Conservation (phyloP, 2,888 invertebrate genomes). For the Dryocosmus kuriphilus region DNA sequence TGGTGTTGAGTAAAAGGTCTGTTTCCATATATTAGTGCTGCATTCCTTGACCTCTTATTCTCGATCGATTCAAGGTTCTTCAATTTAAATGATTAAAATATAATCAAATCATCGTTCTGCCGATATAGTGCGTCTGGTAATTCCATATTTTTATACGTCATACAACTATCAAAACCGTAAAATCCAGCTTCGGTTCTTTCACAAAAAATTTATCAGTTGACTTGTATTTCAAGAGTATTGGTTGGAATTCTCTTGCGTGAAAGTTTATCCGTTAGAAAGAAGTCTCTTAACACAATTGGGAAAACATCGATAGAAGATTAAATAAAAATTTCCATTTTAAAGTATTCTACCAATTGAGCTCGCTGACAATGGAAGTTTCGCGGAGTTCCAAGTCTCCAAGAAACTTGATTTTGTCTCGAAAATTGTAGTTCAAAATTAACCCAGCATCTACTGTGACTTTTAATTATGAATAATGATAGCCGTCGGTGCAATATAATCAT, state of each 20-base stretch:
- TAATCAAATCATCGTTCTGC: not conserved
- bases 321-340: conserved; percentile 35
- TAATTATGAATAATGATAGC: conserved; percentile 53
- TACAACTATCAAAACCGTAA: not conserved
- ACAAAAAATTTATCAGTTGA: not conserved
- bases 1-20: not conserved
- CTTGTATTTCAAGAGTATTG: not conserved
- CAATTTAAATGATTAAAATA: conserved; percentile 5
- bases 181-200: not conserved
- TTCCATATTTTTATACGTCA: not conserved
- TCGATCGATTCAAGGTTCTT: conserved; percentile 48
- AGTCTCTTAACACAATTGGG: conserved; percentile 23
- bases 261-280: not conserved
- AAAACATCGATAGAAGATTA: conserved; percentile 26
- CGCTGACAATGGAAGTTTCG: conserved; percentile 30
- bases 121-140: conserved; percentile 1
- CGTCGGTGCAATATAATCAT: conserved; percentile 44
- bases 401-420: conserved; percentile 36
- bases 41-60: conserved; percentile 55
- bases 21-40: conserved; percentile 31
- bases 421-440: conserved; percentile 45
- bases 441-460: conserved; percentile 49
- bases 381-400: conserved; percentile 16
- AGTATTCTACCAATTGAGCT: conserved; percentile 29
- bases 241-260: not conserved